Evolutionary conservation across 2,888 invertebrate species (phyloP).

Genomic region (Bugulina stolonifera): DNA sequence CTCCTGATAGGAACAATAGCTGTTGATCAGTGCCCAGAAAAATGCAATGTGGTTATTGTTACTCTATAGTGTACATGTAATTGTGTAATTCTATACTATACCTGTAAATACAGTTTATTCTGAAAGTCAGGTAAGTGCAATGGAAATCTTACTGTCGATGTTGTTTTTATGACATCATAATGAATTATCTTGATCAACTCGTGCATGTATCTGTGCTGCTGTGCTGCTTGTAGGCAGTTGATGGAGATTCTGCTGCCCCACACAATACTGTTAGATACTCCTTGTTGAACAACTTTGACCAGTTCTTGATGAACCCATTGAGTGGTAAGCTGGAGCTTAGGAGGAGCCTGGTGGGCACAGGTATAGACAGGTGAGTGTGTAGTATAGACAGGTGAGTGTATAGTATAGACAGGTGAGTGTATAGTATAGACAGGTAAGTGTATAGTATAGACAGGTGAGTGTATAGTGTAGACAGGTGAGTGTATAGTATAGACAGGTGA

Average conservation of each 20-base stretch:
- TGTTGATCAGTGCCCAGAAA: no score
- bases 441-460: neutral
- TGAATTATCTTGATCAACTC: no score
- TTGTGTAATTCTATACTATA: no score
- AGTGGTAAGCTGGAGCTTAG: neutral
- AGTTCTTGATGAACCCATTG: neutral
- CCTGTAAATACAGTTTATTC: no score
- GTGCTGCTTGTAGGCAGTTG: neutral
- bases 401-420: slow-evolving; percentile 6
- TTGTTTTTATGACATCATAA: no score
- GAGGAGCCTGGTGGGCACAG: neutral
- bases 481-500: neutral
- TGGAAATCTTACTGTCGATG: no score
- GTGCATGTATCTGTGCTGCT: no score
- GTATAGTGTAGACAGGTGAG: neutral
- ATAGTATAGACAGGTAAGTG: slow-evolving; percentile 1
- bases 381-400: no score
- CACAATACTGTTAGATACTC: slow-evolving; percentile 18
- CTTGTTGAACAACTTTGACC: slow-evolving; percentile 17
- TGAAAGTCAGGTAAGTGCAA: no score
- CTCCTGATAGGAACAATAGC: no score
- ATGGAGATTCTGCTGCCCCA: neutral
- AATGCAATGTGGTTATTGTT: no score
- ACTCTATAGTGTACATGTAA: no score
- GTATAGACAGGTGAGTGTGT: neutral